These are phyloP conservation scores for Trachelus troglodyta DNA, from an alignment of 2,888 invertebrate species.

Conservation along the genomic window DNA sequence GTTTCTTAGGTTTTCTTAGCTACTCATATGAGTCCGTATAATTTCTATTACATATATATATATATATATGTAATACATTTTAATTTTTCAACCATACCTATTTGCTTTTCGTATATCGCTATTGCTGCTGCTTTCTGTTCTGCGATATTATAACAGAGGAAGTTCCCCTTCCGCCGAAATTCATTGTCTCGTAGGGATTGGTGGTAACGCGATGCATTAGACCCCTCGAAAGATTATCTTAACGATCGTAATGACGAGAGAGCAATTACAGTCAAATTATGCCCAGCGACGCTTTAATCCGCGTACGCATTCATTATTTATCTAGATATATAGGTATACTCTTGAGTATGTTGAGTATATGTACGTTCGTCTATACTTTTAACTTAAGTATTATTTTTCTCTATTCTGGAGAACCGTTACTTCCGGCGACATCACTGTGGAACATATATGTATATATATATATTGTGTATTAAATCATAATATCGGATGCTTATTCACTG, in stretches of 20 bases:
- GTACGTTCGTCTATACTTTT: not conserved
- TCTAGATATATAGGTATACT: not conserved
- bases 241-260: conserved; percentile 1
- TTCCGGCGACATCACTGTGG: not conserved
- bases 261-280: not conserved
- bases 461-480: not conserved
- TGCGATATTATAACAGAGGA: not conserved
- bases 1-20: not conserved
- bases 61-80: not conserved
- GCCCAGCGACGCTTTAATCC: not conserved
- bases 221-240: conserved; percentile 3
- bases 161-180: conserved; percentile 1
- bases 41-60: not conserved
- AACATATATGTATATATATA: no score
- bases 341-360: not conserved
- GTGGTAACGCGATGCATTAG: conserved; percentile 2
- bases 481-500: not conserved
- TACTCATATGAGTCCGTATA: not conserved
- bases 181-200: conserved; percentile 5
- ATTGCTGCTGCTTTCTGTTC: not conserved
- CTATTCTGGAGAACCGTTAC: not conserved
- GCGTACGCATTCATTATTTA: not conserved
- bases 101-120: not conserved
- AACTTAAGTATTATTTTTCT: not conserved
- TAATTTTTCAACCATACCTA: not conserved